Base-by-base conservation (phyloP, 2,113 vertebrate species). In the Sapajus apella region DNA sequence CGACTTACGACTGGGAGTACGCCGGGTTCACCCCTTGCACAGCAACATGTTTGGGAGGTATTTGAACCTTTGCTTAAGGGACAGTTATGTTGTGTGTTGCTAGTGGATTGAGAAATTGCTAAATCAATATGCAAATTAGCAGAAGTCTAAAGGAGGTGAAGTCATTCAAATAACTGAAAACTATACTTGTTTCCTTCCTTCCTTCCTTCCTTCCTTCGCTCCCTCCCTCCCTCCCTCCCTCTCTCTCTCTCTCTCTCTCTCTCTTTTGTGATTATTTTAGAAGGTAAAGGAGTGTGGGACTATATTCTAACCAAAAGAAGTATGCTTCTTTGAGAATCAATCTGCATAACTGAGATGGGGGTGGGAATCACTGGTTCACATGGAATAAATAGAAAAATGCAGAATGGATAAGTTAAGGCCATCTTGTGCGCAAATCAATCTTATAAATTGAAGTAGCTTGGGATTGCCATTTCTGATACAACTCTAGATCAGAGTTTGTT, bases 11-110 rank as follows among this genome's bases (percentile, higher is more conserved):
- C 98, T 99, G 99, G 99, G 99, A 99, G 93, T 99, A 99, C 4
- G 98, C 98, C 30, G 99, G 99, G 1, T 99, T 99, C 92, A 99
- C 99, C 6, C 95, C 98, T 2, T 99, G 99, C 97, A 99, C 99
- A 0, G 99, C 98, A 17, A 99, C 99, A 0, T 99, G 99, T 52
- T 98, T 98, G 93, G 98, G 99, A 98, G 99, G 99, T 99, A 98
- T 12, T 35, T 23, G 77, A 76, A 5, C 30, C 52, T 94, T 72
- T 45, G 72, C 55, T 72, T 58, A 10, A 27, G 32, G 47, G 61
- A 18, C 55, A 9, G 47, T 45, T 61, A 9, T 8, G 7, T 79
- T 77, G 90, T 16, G 8, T 17, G 0, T 56, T 73, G 14, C 30
- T 86, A 3, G 6, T 18, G 81, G 45, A 10, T 76, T 82, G 40